phyloP scores from a whole-genome alignment of 2,888 invertebrate species.

The Cenopis cana region DNA sequence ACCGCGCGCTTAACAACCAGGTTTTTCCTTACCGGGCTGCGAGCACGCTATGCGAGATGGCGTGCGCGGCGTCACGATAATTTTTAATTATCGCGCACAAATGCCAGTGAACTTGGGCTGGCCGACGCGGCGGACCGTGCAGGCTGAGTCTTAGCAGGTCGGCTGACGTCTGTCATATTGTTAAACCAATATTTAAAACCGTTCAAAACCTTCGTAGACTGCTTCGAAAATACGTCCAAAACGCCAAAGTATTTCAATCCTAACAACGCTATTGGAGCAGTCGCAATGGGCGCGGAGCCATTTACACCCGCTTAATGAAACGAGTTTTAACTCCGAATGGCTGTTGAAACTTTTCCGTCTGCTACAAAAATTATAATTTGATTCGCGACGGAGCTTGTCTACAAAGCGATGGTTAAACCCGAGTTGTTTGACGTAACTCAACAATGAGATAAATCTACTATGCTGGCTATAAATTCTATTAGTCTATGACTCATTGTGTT shows the following conservation, averaged over 20 bases:
- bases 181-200: conserved; percentile 16
- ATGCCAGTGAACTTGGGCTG: conserved; percentile 85
- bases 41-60: conserved; percentile 72
- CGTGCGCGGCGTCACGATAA: conserved; percentile 83
- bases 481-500: conserved; percentile 70
- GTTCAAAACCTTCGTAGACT: conserved; percentile 2
- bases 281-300: conserved; percentile 7
- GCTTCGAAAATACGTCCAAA: not conserved
- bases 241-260: conserved; percentile 10
- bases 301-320: conserved; percentile 31
- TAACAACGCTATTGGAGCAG: conserved; percentile 18
- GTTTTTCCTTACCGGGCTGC: conserved; percentile 55
- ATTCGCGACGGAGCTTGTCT: conserved; percentile 23
- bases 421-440: conserved; percentile 46
- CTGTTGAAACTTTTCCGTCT: conserved; percentile 19
- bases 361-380: conserved; percentile 26
- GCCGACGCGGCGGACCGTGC: conserved; percentile 65
- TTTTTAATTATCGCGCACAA: conserved; percentile 85
- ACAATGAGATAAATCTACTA: conserved; percentile 35
- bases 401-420: conserved; percentile 45
- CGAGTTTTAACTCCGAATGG: conserved; percentile 35
- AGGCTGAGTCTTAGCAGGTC: conserved; percentile 75
- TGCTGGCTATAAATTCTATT: conserved; percentile 48
- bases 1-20: conserved; percentile 38
- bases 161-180: conserved; percentile 65